phyloP scores from a whole-genome alignment of 30 jellyfish, hydroid and myxozoan genomes.

The Cassiopea andromeda region DNA sequence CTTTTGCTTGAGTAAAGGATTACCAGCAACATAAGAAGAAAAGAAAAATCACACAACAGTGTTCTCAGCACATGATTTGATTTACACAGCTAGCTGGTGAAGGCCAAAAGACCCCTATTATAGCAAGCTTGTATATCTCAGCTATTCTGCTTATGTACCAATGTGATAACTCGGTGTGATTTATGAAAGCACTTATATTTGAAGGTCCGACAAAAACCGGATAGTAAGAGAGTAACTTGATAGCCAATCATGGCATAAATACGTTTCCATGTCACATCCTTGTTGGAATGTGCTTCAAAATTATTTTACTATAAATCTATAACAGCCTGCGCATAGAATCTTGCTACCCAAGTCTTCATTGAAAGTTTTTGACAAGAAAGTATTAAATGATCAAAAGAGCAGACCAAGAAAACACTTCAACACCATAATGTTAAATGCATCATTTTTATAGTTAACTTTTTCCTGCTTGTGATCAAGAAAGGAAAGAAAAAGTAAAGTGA shows the following conservation, averaged over 20 bases:
- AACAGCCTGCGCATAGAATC: too few relatives aligned
- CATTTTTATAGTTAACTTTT: too few relatives aligned
- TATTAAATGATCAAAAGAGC: too few relatives aligned
- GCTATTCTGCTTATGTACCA: conserved; percentile 16
- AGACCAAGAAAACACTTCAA: too few relatives aligned
- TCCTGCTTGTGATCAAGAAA: too few relatives aligned
- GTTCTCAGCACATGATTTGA: background rate
- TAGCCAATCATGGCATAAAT: background rate
- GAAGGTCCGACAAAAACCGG: conserved; percentile 13
- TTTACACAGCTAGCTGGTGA: conserved; percentile 35
- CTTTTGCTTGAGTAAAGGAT: conserved; percentile 6
- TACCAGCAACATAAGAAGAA: conserved; percentile 28
- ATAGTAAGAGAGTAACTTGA: background rate
- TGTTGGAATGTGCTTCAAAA: background rate
- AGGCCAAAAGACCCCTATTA: conserved; percentile 29
- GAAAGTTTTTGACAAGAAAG: too few relatives aligned
- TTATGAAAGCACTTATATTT: background rate
- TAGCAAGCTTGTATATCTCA: conserved; percentile 56
- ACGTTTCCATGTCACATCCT: background rate
- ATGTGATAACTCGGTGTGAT: background rate
- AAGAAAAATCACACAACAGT: conserved; percentile 15
- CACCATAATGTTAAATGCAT: too few relatives aligned
- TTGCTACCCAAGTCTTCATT: too few relatives aligned
- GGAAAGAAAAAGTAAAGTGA: too few relatives aligned
- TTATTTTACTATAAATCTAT: too few relatives aligned